Conservation (phyloP, 2,113 vertebrate species). For the Spheniscus mendiculus region DNA sequence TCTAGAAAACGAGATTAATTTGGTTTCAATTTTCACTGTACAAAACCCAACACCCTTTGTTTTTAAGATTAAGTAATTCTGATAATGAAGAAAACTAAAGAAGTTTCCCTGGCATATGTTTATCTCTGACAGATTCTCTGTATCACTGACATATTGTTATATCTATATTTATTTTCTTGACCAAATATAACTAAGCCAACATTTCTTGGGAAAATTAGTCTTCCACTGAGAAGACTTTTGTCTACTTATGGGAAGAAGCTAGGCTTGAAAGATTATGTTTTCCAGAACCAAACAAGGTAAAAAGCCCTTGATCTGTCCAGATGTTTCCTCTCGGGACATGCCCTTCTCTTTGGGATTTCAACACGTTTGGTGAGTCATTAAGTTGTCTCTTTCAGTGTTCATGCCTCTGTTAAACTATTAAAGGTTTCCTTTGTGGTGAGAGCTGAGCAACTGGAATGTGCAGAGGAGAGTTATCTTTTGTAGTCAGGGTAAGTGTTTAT, state of each 20-base stretch:
- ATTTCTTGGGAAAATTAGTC: neutral
- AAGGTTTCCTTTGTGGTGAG: neutral
- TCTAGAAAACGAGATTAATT: neutral
- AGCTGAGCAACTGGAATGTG: neutral
- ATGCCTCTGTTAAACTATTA: neutral
- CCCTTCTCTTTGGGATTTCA: neutral
- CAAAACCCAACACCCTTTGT: neutral
- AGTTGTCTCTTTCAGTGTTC: neutral
- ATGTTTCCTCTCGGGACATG: conserved; percentile 30
- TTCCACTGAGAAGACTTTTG: neutral
- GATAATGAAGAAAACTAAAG: neutral
- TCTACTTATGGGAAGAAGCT: neutral
- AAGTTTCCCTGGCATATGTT: neutral
- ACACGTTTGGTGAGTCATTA: neutral
- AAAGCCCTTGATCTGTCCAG: conserved; percentile 18
- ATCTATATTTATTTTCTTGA: neutral
- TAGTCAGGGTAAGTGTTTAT: neutral
- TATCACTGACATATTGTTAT: neutral
- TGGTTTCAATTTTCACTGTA: neutral
- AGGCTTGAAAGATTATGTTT: neutral
- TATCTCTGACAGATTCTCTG: neutral
- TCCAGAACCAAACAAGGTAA: neutral
- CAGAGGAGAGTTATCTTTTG: neutral
- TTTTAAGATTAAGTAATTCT: neutral
- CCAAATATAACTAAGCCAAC: neutral